These are phyloP conservation scores for Anabacerthia variegaticeps DNA, from an alignment of 2,797 vertebrate genomes.

Conservation along the genomic window DNA sequence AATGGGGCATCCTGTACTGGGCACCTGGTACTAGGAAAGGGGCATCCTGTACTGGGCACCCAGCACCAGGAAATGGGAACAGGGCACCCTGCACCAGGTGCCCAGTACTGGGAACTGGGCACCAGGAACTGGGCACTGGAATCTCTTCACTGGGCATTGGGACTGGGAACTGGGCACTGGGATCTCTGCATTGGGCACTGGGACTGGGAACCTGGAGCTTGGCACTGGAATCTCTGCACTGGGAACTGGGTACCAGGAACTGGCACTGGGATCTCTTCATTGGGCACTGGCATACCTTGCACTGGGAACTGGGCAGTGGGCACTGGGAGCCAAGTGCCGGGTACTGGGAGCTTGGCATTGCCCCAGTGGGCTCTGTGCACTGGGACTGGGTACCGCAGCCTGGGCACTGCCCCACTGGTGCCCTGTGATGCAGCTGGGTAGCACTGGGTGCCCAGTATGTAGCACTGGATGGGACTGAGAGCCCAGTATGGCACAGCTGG, in stretches of 20 bases:
- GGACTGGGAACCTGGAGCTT: neutral
- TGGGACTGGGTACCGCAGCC: neutral
- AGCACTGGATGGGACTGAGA: neutral
- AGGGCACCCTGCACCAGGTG: neutral
- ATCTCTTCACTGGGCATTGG: neutral
- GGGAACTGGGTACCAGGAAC: neutral
- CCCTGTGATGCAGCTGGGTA: fast-evolving
- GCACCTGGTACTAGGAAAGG: neutral
- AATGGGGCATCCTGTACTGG: neutral
- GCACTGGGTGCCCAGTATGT: neutral
- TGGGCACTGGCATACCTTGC: neutral
- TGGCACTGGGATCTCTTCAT: neutral
- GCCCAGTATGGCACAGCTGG: neutral
- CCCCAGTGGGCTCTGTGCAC: neutral
- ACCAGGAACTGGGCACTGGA: neutral
- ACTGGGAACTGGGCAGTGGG: neutral
- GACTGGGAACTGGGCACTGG: neutral
- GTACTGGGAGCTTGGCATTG: neutral
- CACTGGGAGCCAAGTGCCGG: neutral
- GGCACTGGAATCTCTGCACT: neutral
- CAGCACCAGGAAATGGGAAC: fast-evolving
- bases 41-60: neutral
- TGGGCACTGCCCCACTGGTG: neutral
- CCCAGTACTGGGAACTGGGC: fast-evolving
- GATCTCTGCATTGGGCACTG: neutral